A percentile compares a stretch with the other conserved stretches of the same genome.
Conservation (phyloP, 2,888 invertebrate genomes). For the Agrochola litura region DNA sequence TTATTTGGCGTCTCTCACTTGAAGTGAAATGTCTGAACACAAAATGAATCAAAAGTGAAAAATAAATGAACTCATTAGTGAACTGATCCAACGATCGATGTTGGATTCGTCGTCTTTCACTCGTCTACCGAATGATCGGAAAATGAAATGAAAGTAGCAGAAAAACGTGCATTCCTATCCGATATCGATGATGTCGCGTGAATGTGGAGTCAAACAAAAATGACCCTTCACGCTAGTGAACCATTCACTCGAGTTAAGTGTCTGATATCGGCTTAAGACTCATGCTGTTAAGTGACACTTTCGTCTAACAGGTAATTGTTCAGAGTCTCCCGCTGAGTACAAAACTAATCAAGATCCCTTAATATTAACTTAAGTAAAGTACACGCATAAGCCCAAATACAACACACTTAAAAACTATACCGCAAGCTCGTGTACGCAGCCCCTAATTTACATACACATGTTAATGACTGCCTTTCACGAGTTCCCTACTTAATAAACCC, state of each 20-base stretch:
- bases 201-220: neutral
- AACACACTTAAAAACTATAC: constrained; percentile 25
- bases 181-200: neutral
- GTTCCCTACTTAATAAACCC: constrained; percentile 44
- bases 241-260: neutral
- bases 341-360: neutral
- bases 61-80: neutral
- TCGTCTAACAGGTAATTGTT: neutral
- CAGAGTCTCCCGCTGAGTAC: neutral
- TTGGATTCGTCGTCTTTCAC: neutral
- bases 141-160: too few relatives aligned
- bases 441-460: constrained; percentile 36
- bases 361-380: neutral
- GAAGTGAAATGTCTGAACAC: neutral
- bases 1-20: too few relatives aligned
- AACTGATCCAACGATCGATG: neutral
- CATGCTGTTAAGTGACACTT: neutral
- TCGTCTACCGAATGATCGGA: too few relatives aligned
- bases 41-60: neutral
- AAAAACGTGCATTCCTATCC: neutral
- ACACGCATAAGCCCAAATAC: constrained; percentile 8
- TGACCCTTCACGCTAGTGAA: neutral
- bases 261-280: neutral
- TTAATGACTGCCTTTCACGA: constrained; percentile 56
- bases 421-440: constrained; percentile 1